Evolutionary conservation across 2,888 invertebrate genomes (phyloP).

Genomic region (Ypsolopha sequella): DNA sequence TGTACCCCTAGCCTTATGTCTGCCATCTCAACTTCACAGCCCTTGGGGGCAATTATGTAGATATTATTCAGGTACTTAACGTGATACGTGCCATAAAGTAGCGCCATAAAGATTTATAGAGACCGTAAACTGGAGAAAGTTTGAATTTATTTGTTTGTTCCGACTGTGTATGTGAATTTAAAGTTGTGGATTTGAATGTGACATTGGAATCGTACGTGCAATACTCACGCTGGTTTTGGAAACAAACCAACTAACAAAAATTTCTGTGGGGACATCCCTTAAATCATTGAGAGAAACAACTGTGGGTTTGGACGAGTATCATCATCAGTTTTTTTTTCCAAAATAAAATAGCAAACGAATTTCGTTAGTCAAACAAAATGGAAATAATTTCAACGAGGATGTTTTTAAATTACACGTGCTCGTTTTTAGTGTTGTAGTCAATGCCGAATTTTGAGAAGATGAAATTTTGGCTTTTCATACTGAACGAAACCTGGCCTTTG

Average conservation of each 20-base stretch:
- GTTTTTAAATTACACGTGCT: background rate
- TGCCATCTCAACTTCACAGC: conserved; percentile 80
- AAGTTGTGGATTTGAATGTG: background rate
- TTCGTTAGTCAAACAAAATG: too few relatives aligned
- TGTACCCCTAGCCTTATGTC: too few relatives aligned
- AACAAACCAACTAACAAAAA: too few relatives aligned
- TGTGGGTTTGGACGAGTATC: too few relatives aligned
- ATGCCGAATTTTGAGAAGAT: too few relatives aligned
- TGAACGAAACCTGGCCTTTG: too few relatives aligned
- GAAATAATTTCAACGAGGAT: background rate
- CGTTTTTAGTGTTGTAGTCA: background rate
- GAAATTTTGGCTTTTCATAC: too few relatives aligned
- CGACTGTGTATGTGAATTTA: background rate
- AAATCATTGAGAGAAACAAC: too few relatives aligned
- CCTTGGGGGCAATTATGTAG: conserved; percentile 81
- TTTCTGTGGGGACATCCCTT: too few relatives aligned
- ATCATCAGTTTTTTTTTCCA: too few relatives aligned
- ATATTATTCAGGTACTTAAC: conserved; percentile 78
- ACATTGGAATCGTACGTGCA: background rate
- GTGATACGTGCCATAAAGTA: conserved; percentile 6
- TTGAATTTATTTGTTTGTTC: conserved; percentile 2
- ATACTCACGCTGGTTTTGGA: too few relatives aligned
- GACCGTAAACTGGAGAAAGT: background rate
- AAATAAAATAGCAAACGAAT: too few relatives aligned
- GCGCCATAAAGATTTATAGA: conserved; percentile 3